These are phyloP conservation scores for Malaclemys terrapin DNA, from an alignment of 2,113 vertebrate species.

Conservation along the genomic window DNA sequence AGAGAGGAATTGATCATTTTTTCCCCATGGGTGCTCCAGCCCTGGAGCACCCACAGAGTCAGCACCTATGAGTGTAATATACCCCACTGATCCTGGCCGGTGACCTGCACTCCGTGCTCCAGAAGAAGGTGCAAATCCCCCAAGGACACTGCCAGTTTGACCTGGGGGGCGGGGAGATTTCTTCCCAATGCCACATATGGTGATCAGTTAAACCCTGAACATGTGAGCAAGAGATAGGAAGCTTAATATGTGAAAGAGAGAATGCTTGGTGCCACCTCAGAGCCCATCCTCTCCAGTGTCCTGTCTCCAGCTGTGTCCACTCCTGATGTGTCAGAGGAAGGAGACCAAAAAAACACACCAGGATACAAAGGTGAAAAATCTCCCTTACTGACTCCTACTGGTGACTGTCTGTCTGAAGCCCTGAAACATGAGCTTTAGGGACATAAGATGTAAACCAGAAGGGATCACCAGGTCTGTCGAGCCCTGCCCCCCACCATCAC, in stretches of 20 bases:
- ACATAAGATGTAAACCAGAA: not conserved
- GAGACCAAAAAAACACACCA: too few relatives aligned
- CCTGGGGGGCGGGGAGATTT: accelerated
- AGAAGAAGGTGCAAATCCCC: not conserved
- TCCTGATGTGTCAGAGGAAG: not conserved
- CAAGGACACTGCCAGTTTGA: not conserved
- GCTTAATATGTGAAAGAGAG: not conserved
- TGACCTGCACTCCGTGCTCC: not conserved
- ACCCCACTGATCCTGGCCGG: not conserved
- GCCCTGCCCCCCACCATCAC: not conserved
- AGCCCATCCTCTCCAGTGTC: not conserved
- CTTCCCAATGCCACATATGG: not conserved
- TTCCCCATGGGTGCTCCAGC: too few relatives aligned
- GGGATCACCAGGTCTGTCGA: not conserved
- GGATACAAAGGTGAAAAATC: not conserved
- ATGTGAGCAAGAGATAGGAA: not conserved
- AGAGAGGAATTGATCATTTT: too few relatives aligned
- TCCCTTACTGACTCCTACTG: not conserved
- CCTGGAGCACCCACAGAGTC: too few relatives aligned
- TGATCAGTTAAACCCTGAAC: not conserved
- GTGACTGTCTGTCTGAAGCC: not conserved
- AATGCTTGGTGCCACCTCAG: not conserved
- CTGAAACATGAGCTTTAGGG: not conserved
- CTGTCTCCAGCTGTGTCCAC: not conserved
- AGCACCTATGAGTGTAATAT: not conserved